Evolutionary conservation across 1,140 invertebrate species (phyloP), one percentile per base, ranked within the genome.

Genomic region (Yoshiicerus persimilis): DNA sequence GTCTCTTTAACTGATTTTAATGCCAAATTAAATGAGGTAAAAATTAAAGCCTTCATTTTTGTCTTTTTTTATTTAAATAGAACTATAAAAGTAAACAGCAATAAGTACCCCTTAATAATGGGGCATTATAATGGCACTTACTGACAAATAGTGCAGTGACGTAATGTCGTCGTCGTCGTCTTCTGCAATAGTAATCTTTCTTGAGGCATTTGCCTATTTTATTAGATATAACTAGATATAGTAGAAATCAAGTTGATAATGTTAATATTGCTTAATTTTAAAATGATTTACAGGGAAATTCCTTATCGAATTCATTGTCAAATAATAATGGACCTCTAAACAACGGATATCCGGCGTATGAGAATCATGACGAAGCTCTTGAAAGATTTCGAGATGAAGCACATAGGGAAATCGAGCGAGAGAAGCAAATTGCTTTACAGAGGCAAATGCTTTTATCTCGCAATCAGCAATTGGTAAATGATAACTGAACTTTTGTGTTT

Each of bases 1-100:
- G 95, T 96, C 94, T 94, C 94, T 87, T 91, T 96, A 30, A 94
- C 95, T 89, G 93, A 96, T 91, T 96, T 96, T 91, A 95, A 95
- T 83, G 86, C 87, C 30, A 86, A n/a, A 64, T 13, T 89, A 34
- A 86, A 41, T 56, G 88, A 87, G 41, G 70, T 56, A 47, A 75
- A 38, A 16, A 25, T 4, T 64, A 75, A 34, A 32, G 4, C 1
- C 8, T 13, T 5, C 27, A 77, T 77, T 25, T n/a, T 6, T 4
- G 2, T 27, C n/a, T n/a, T n/a, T n/a, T n/a, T n/a, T n/a, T n/a
- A n/a, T n/a, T n/a, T n/a, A n/a, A n/a, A n/a, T n/a, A n/a, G n/a
- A n/a, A n/a, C n/a, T n/a, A n/a, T n/a, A n/a, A n/a, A n/a, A n/a
- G n/a, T n/a, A n/a, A n/a, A n/a, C n/a, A n/a, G n/a, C n/a, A n/a